Evolutionary conservation across 2,113 vertebrate genomes (phyloP), one percentile per base, ranked within the genome.

Genomic region (Vireo altiloquus): DNA sequence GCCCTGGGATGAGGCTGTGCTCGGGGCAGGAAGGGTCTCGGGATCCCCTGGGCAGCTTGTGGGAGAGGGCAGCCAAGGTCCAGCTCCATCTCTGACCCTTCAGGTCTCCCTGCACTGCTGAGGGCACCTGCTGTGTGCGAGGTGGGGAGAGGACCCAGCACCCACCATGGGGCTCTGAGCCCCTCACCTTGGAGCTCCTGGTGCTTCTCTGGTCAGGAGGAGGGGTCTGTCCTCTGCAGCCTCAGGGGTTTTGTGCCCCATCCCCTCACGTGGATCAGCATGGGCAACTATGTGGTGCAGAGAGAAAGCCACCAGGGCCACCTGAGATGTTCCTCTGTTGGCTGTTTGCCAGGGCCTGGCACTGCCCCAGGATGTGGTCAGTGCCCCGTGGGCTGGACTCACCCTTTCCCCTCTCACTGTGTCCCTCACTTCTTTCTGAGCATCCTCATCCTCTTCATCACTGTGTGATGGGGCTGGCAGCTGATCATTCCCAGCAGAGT

Each of bases 121-220:
- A 60, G 37, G 59, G 15, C n/a, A 28, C 31, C 37, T 42, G n/a
- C 27, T 0, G 1, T 17, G 60, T 13, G 14, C 0, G 0, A 20
- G 46, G 28, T 50, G n/a, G 27, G 37, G 28, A 75, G 16, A 21
- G 21, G 35, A 11, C 18, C 30, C 39, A 68, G 47, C 52, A 42
- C 13, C 30, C 3, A 0, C 10, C 2, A 0, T 3, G 46, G 50
- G 50, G 20, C 59, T 57, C 70, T 61, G 52, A 79, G 18, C 10
- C 11, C 27, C 33, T 44, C 10, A 7, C 11, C 54, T 15, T 39
- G 46, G 19, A 52, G 52, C 11, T 82, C 33, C 33, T 57, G 69
- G 23, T 35, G 33, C 31, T 72, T 31, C 57, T 63, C 59, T 40
- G 31, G 8, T 23, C 44, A 44, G 33, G 30, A 66, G 52, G 4